A percentile compares a stretch with the other conserved stretches of the same genome.
These are phyloP conservation scores for Agriopis aurantiaria DNA, from an alignment of 2,888 invertebrate genomes.

Conservation along the genomic window DNA sequence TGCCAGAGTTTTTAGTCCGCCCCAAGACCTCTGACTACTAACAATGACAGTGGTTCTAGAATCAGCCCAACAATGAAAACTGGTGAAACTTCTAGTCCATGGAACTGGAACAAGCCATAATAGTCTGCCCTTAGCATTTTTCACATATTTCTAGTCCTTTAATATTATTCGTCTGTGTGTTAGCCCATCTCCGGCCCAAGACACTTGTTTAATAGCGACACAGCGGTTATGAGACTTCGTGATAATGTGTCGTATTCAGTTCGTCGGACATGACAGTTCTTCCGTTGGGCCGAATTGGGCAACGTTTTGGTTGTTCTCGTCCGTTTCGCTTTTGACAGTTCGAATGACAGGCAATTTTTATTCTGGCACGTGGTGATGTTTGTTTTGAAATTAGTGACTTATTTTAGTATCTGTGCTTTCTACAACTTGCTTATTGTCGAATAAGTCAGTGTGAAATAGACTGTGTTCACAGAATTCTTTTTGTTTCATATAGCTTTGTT, in stretches of 20 bases:
- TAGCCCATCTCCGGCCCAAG: constrained; percentile 59
- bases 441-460: background rate
- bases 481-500: too few relatives aligned
- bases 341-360: constrained; percentile 48
- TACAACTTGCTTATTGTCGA: background rate
- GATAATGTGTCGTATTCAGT: constrained; percentile 45
- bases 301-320: constrained; percentile 38
- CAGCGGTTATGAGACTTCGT: constrained; percentile 33
- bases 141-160: background rate
- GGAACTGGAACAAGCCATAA: too few relatives aligned
- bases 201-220: constrained; percentile 54
- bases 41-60: background rate
- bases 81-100: background rate
- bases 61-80: background rate
- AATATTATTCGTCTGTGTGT: background rate
- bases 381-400: constrained; percentile 24
- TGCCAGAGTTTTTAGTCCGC: too few relatives aligned
- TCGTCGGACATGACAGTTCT: constrained; percentile 41
- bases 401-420: constrained; percentile 5
- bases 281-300: constrained; percentile 42
- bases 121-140: background rate
- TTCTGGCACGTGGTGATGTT: constrained; percentile 41
- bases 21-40: too few relatives aligned
- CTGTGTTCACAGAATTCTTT: too few relatives aligned
- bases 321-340: constrained; percentile 42